These are phyloP conservation scores for Geophilus truncorum DNA, from an alignment of 2,888 invertebrate genomes.

Conservation along the genomic window DNA sequence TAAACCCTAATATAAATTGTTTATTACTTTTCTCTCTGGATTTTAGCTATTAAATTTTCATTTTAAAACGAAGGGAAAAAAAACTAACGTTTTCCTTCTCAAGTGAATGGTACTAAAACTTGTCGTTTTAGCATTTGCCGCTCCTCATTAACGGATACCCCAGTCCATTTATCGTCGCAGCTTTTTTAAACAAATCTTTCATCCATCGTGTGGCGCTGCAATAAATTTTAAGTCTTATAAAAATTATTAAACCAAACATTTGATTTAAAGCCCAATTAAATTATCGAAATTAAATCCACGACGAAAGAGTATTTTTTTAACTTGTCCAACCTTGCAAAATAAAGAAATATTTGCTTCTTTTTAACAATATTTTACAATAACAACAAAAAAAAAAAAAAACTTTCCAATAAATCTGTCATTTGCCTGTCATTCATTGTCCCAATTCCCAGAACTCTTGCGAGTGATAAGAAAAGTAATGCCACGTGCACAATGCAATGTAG, in stretches of 20 bases:
- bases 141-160: not conserved
- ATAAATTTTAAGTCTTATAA: not conserved
- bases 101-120: not conserved
- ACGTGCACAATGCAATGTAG: not conserved
- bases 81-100: not conserved
- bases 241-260: constrained; percentile 6
- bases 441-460: not conserved
- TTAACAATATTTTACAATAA: not conserved
- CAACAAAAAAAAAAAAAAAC: not conserved
- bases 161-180: not conserved
- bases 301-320: not conserved
- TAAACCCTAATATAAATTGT: not conserved
- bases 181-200: constrained; percentile 7
- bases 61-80: not conserved
- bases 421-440: not conserved
- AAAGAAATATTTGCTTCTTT: not conserved
- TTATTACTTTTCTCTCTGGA: not conserved
- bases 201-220: not conserved
- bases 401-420: constrained; percentile 13
- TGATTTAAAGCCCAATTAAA: constrained; percentile 15
- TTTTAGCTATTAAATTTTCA: not conserved
- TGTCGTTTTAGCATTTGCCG: constrained; percentile 8
- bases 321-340: no score
- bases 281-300: constrained; percentile 3
- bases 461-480: not conserved